These are phyloP conservation scores for Centrocercus urophasianus DNA, from an alignment of 2,113 vertebrate species.

Conservation along the genomic window DNA sequence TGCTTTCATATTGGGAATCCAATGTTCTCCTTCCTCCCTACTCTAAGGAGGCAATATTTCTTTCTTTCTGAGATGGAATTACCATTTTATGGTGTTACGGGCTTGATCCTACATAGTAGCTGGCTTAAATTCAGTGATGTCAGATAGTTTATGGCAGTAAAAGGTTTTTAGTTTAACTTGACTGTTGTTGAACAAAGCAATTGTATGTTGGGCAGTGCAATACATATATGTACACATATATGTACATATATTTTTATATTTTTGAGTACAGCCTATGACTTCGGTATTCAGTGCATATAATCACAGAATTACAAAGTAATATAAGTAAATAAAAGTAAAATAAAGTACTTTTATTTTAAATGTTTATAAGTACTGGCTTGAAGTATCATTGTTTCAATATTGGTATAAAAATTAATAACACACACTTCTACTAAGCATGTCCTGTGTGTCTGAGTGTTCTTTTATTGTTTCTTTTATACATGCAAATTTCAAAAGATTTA, in stretches of 20 bases:
- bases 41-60: not conserved
- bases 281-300: not conserved
- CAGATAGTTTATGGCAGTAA: not conserved
- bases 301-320: too few relatives aligned
- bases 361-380: not conserved
- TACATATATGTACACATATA: not conserved
- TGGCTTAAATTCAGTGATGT: not conserved
- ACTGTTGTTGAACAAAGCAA: not conserved
- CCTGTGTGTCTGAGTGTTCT: not conserved
- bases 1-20: not conserved
- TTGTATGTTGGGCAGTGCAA: not conserved
- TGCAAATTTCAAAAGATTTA: slow-evolving; percentile 22
- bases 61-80: slow-evolving; percentile 1
- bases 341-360: slow-evolving; percentile 29
- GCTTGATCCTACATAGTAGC: not conserved
- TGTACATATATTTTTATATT: not conserved
- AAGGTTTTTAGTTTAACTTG: not conserved
- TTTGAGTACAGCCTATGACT: slow-evolving; percentile 35
- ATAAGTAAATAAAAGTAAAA: not conserved
- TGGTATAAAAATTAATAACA: slow-evolving; percentile 30
- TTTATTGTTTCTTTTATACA: slow-evolving; percentile 34
- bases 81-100: not conserved
- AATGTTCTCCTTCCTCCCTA: not conserved
- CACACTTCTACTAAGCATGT: slow-evolving; percentile 41
- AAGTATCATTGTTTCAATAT: slow-evolving; percentile 46